phyloP scores from a whole-genome alignment of 2,797 vertebrate species.

The Helarctos malayanus region DNA sequence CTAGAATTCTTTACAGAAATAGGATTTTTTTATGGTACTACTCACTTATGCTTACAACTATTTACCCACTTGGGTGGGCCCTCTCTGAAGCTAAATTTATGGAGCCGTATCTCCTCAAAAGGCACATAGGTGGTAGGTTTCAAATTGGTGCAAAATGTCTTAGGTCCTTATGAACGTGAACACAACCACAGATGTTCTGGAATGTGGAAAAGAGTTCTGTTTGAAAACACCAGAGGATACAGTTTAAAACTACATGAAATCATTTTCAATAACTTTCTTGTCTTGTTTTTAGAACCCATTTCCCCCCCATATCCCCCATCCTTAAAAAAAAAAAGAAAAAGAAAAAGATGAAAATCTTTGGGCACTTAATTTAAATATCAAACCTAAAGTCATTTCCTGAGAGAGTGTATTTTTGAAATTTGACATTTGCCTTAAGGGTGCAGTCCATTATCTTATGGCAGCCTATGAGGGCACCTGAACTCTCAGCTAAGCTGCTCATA shows the following conservation, averaged over 20 bases:
- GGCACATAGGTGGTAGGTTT: conserved; percentile 70
- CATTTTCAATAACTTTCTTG: conserved; percentile 57
- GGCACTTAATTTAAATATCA: conserved; percentile 53
- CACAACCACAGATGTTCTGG: conserved; percentile 61
- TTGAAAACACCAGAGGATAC: conserved; percentile 68
- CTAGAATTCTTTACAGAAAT: conserved; percentile 73
- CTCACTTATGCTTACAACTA: conserved; percentile 25
- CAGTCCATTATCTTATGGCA: not conserved
- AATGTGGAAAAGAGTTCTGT: conserved; percentile 30
- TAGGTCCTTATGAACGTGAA: conserved; percentile 61
- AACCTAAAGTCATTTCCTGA: conserved; percentile 2
- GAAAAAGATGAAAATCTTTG: not conserved
- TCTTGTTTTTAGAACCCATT: conserved; percentile 62
- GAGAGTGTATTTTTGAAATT: not conserved
- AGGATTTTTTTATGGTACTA: not conserved
- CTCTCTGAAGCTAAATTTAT: conserved; percentile 54
- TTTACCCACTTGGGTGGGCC: conserved; percentile 72
- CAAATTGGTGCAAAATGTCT: conserved; percentile 64
- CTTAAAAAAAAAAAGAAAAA: not conserved
- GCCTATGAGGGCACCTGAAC: not conserved
- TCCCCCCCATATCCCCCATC: not conserved
- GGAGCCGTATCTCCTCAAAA: not conserved
- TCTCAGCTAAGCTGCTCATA: not conserved
- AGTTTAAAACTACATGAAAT: conserved; percentile 65
- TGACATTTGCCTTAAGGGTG: not conserved